Evolutionary conservation across 2,797 vertebrate genomes (phyloP).

Genomic region (Distichodus sexfasciatus): DNA sequence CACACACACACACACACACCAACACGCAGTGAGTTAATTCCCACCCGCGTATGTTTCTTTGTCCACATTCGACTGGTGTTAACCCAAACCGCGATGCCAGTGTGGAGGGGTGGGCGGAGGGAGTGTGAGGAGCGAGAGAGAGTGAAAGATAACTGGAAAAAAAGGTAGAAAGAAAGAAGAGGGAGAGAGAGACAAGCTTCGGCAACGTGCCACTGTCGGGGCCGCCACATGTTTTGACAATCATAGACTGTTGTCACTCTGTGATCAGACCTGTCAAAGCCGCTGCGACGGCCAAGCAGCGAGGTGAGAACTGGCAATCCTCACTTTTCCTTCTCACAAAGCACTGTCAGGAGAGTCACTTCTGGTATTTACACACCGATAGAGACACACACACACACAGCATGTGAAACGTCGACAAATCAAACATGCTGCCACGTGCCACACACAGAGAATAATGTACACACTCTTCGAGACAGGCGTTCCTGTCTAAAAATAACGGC

Average conservation of each 20-base stretch:
- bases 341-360: constrained; percentile 63
- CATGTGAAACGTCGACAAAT: constrained; percentile 69
- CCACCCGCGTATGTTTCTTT: constrained; percentile 63
- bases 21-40: constrained; percentile 69
- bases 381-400: constrained; percentile 55
- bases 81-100: constrained; percentile 67
- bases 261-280: constrained; percentile 80
- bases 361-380: constrained; percentile 74
- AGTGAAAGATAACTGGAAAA: constrained; percentile 55
- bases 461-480: constrained; percentile 45
- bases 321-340: constrained; percentile 55
- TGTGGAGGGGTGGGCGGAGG: constrained; percentile 39
- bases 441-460: constrained; percentile 59
- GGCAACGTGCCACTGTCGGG: constrained; percentile 60
- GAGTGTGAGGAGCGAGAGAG: constrained; percentile 46
- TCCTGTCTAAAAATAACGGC: constrained; percentile 38
- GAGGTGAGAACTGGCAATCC: constrained; percentile 67
- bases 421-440: constrained; percentile 66
- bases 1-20: constrained; percentile 23
- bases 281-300: constrained; percentile 70
- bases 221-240: constrained; percentile 77
- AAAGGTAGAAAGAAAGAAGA: constrained; percentile 19
- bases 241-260: constrained; percentile 80
- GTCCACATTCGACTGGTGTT: constrained; percentile 65
- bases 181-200: constrained; percentile 34